phyloP scores from a whole-genome alignment of 2,797 vertebrate species.

The Channallabes apus region DNA sequence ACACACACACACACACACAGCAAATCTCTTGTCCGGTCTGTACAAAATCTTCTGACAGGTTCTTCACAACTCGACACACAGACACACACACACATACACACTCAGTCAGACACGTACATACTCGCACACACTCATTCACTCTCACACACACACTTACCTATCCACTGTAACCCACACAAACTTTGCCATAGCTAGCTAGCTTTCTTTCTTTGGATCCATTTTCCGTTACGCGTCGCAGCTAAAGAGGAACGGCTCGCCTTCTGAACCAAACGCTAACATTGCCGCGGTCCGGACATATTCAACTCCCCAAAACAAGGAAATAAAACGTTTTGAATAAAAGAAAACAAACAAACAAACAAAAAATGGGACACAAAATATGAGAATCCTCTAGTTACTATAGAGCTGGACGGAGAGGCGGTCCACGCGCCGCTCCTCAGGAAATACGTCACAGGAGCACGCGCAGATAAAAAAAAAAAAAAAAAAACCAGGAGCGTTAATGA shows the following conservation, averaged over 20 bases:
- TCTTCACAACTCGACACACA: neutral
- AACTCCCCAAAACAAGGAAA: neutral
- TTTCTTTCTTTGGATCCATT: slow-evolving; percentile 32
- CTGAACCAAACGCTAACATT: slow-evolving; percentile 18
- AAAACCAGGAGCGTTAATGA: too few species aligned
- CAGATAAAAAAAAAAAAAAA: slow-evolving; percentile 24
- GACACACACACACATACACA: slow-evolving; percentile 20
- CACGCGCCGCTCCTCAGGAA: slow-evolving; percentile 77
- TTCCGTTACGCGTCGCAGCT: slow-evolving; percentile 38
- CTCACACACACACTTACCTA: slow-evolving; percentile 28
- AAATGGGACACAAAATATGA: slow-evolving; percentile 63
- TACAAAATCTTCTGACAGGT: neutral
- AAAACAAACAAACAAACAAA: slow-evolving; percentile 47
- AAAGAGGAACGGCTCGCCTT: slow-evolving; percentile 25
- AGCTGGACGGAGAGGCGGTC: slow-evolving; percentile 63
- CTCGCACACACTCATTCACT: slow-evolving; percentile 32
- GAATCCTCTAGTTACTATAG: slow-evolving; percentile 8
- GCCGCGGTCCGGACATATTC: slow-evolving; percentile 6
- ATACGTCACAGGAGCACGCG: slow-evolving; percentile 74
- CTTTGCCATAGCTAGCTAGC: slow-evolving; percentile 51
- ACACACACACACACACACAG: neutral
- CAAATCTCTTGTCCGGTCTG: neutral
- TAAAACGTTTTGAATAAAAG: neutral
- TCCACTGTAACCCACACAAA: slow-evolving; percentile 48
- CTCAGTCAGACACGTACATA: slow-evolving; percentile 39